Evolutionary conservation across 2,113 vertebrate genomes (phyloP).

Genomic region (Lophura nycthemera): DNA sequence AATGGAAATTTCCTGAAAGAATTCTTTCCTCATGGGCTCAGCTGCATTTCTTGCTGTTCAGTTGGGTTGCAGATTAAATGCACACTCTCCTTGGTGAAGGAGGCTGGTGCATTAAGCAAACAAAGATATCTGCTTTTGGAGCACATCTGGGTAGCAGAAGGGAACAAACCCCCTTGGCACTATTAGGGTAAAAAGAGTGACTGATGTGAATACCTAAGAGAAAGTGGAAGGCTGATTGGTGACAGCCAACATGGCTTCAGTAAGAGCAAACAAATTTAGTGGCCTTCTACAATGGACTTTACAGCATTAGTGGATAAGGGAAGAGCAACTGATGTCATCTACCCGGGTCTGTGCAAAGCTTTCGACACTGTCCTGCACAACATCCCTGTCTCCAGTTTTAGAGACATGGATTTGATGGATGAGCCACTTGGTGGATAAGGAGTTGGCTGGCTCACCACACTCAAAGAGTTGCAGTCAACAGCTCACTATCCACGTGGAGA

Average conservation of each 20-base stretch:
- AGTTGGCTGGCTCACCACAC: not conserved
- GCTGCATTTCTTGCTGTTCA: not conserved
- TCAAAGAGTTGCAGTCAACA: not conserved
- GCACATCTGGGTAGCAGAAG: not conserved
- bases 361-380: not conserved
- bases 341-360: not conserved
- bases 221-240: not conserved
- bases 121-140: not conserved
- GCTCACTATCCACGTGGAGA: not conserved
- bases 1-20: not conserved
- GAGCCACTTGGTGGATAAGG: not conserved
- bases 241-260: not conserved
- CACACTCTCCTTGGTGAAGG: rapidly evolving
- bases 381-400: not conserved
- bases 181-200: not conserved
- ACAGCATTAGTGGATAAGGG: not conserved
- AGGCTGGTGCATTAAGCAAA: rapidly evolving
- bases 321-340: not conserved
- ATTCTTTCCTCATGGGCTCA: not conserved
- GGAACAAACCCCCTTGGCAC: not conserved
- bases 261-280: not conserved
- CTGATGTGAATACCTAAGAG: not conserved
- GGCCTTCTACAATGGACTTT: not conserved
- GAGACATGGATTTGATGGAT: not conserved
- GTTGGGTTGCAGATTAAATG: rapidly evolving